Evolutionary conservation across 2,113 vertebrate species (phyloP).

Genomic region (Talpa occidentalis): DNA sequence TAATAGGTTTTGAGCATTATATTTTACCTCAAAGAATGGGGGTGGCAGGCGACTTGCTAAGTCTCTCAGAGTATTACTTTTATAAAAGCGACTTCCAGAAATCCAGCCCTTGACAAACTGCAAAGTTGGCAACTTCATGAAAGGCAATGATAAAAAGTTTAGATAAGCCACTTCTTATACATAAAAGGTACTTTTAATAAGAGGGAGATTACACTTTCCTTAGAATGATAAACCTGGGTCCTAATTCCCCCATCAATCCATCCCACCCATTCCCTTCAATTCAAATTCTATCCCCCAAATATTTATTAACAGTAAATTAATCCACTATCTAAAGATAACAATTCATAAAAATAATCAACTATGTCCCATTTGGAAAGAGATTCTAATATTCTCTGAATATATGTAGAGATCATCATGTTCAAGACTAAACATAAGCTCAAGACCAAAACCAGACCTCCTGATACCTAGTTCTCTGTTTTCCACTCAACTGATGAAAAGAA

Average conservation of each 20-base stretch:
- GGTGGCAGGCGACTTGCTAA: neutral
- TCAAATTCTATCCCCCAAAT: neutral
- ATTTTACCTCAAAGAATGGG: neutral
- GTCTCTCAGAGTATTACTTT: neutral
- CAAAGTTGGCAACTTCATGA: neutral
- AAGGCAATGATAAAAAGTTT: neutral
- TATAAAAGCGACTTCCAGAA: constrained; percentile 45
- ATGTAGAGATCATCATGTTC: neutral
- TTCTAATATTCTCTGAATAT: rapidly evolving
- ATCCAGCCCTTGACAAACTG: neutral
- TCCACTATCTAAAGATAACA: neutral
- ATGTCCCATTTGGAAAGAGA: neutral
- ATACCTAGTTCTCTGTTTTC: neutral
- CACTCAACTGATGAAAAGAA: neutral
- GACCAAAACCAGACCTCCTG: neutral
- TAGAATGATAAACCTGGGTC: neutral
- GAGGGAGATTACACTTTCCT: neutral
- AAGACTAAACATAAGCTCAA: neutral
- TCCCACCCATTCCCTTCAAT: neutral
- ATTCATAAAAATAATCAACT: neutral
- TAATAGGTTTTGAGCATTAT: neutral
- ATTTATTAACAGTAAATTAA: neutral
- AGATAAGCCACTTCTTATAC: neutral
- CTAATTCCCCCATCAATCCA: neutral
- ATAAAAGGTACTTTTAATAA: neutral